Conservation (phyloP, 2,797 vertebrate species). For the Neosilurus hyrtlii region DNA sequence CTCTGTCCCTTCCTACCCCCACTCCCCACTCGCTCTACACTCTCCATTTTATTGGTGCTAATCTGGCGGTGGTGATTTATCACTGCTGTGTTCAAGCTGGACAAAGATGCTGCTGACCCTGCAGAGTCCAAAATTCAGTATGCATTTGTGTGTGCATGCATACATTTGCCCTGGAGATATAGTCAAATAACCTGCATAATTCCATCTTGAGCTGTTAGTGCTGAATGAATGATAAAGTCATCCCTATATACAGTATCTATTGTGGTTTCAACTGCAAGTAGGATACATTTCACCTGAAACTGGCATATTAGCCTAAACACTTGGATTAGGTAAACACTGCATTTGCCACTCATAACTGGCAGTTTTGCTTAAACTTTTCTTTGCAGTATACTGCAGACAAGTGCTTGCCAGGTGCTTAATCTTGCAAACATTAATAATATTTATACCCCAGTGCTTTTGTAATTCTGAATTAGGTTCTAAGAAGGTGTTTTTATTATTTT, state of each 20-base stretch:
- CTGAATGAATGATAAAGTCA: not conserved
- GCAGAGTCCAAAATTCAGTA: slow-evolving; percentile 40
- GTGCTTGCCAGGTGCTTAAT: not conserved
- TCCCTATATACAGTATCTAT: not conserved
- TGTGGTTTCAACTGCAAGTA: not conserved
- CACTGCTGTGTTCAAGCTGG: slow-evolving; percentile 51
- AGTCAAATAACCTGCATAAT: not conserved
- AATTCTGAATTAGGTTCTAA: not conserved
- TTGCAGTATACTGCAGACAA: not conserved
- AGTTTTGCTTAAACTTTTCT: not conserved
- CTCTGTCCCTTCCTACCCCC: slow-evolving; percentile 24
- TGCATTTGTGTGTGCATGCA: slow-evolving; percentile 20
- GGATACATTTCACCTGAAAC: not conserved
- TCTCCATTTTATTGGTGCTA: slow-evolving; percentile 53
- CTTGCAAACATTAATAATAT: not conserved
- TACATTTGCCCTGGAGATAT: slow-evolving; percentile 5
- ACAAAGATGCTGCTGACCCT: slow-evolving; percentile 53
- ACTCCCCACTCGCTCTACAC: not conserved
- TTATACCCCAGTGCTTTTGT: not conserved
- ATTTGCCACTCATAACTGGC: not conserved
- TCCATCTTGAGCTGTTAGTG: not conserved
- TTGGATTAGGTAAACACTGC: not conserved
- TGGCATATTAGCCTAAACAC: not conserved
- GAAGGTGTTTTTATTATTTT: not conserved
- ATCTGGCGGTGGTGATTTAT: slow-evolving; percentile 57